A percentile compares a stretch with the other conserved stretches of the same genome.
phyloP scores from a whole-genome alignment of 2,888 invertebrate species.

The Argynnis bischoffii region DNA sequence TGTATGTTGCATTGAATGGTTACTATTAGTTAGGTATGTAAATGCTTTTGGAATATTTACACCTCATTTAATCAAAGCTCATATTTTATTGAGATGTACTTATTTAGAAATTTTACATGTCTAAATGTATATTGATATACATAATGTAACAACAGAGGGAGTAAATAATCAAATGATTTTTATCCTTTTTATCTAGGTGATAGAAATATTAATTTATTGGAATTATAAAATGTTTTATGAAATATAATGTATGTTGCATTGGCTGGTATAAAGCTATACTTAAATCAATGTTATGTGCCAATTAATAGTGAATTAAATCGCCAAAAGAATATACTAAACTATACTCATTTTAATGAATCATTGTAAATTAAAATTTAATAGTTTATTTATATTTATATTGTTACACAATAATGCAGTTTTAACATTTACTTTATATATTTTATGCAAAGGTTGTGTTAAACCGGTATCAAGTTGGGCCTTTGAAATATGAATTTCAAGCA shows the following conservation, averaged over 20 bases:
- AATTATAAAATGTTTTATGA: slow-evolving; percentile 47
- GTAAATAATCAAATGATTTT: slow-evolving; percentile 40
- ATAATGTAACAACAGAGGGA: slow-evolving; percentile 29
- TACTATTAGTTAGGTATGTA: slow-evolving; percentile 55
- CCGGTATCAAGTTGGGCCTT: slow-evolving; percentile 46
- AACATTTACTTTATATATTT: slow-evolving; percentile 54
- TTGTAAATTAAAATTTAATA: slow-evolving; percentile 32
- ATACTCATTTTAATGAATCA: slow-evolving; percentile 35
- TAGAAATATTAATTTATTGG: slow-evolving; percentile 48
- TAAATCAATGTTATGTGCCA: slow-evolving; percentile 59
- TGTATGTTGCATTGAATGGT: slow-evolving; percentile 70
- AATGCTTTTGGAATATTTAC: slow-evolving; percentile 54
- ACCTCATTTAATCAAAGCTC: slow-evolving; percentile 54
- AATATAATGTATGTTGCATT: slow-evolving; percentile 45
- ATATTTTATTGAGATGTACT: slow-evolving; percentile 56
- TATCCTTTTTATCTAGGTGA: slow-evolving; percentile 42
- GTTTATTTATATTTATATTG: slow-evolving; percentile 47
- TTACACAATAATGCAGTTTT: slow-evolving; percentile 41
- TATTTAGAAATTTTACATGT: slow-evolving; percentile 49
- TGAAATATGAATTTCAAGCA: slow-evolving; percentile 72
- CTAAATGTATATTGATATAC: slow-evolving; percentile 10
- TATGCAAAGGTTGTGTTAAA: slow-evolving; percentile 63
- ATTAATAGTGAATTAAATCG: slow-evolving; percentile 57
- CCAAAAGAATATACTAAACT: slow-evolving; percentile 50
- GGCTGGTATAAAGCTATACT: slow-evolving; percentile 51